Evolutionary conservation across 2,797 vertebrate genomes (phyloP), one percentile per base, ranked within the genome.

Genomic region (Peromyscus aztecus): DNA sequence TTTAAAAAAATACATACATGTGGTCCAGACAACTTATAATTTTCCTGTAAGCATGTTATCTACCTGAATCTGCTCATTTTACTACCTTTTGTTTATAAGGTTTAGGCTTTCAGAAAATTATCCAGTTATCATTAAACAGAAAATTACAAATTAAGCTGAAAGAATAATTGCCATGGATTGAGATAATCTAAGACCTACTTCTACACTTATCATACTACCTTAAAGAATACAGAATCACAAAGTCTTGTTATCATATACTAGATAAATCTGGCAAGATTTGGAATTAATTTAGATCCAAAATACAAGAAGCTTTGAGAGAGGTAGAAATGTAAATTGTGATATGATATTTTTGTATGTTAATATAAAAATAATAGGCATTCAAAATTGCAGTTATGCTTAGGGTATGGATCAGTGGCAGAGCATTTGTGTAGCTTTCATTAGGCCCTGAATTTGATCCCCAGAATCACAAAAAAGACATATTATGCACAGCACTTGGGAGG

Each of bases 281-380:
- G 29, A 89, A 61, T 93, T 77, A 83, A 89, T 65, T 67, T 75
- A 40, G 57, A 65, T 13, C 9, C 69, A n/a, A 90, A 84, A 73
- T 80, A 80, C 82, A 93, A 92, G 43, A 88, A 94, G 21, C 27
- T 92, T 49, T 65, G 77, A 71, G 52, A 94, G 7, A 88, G 40
- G 80, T 84, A 7, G 87, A 88, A 97, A 90, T 49, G 21, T 85
- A 73, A 95, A 93, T 91, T 94, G 27, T 88, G 40, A 91, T 63
- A 90, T 4, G 31, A 17, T 21, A 89, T 87, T 96, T 95, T 52
- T 87, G 21, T 83, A 52, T 31, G 17, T 46, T 61, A 84, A 83
- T 10, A 91, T 90, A 87, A 92, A 89, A 90, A 95, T 81, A 92
- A 92, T 71, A 76, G 46, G 71, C 31, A 83, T 78, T 59, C 86